phyloP scores from a whole-genome alignment of 2,797 vertebrate species.

The Nannoperca obscura region DNA sequence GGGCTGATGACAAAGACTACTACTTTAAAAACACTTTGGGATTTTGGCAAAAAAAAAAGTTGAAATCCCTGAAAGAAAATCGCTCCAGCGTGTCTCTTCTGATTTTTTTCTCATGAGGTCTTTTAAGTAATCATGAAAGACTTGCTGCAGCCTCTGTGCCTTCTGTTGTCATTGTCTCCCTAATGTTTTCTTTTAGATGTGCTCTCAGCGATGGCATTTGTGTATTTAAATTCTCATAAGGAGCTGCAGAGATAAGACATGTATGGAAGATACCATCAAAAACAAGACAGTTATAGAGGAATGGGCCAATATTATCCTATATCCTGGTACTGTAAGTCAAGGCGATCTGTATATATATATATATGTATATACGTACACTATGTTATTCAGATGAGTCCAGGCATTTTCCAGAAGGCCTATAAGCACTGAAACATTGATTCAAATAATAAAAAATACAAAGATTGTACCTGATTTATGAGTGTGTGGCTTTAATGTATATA shows the following conservation, averaged over 20 bases:
- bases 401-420: too few species aligned
- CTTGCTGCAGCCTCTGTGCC: constrained; percentile 13
- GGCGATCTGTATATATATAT: background rate
- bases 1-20: constrained; percentile 22
- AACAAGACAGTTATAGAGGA: constrained; percentile 7
- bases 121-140: constrained; percentile 42
- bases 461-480: constrained; percentile 10
- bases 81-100: constrained; percentile 9
- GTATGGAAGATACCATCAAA: background rate
- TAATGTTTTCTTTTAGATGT: constrained; percentile 41
- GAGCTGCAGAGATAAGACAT: constrained; percentile 3
- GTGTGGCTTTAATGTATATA: background rate
- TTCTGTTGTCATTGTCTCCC: constrained; percentile 22
- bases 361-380: too few species aligned
- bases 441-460: constrained; percentile 1
- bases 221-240: constrained; percentile 16
- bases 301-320: constrained; percentile 1
- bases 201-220: constrained; percentile 13
- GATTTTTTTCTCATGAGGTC: constrained; percentile 22
- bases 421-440: background rate
- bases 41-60: background rate
- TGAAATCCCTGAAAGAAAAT: constrained; percentile 20
- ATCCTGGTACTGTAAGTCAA: constrained; percentile 5
- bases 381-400: too few species aligned
- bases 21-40: constrained; percentile 27